Base-by-base conservation (phyloP, 2,113 vertebrate species). In the Tenrec ecaudatus region DNA sequence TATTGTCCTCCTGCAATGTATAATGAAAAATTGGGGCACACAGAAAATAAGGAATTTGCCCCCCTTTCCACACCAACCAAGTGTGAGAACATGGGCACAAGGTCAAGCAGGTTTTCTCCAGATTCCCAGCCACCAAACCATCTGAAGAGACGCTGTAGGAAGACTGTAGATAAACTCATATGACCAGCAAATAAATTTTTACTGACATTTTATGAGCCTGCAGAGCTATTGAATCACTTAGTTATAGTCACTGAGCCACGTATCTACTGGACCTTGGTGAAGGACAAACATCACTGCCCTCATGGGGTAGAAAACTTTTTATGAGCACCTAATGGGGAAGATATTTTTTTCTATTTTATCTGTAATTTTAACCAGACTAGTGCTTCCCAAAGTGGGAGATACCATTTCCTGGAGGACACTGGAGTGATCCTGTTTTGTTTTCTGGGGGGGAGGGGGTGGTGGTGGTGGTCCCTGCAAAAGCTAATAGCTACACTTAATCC, bases 221-320 rank as follows among this genome's bases (percentile, higher is more conserved):
- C 11, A 95, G 58, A 62, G 25, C 19, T 84, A 38, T 86, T 80
- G 47, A 73, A 31, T n/a, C 69, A 96, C 31, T 92, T 3, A n/a
- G 57, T 86, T 80, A 89, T 71, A 83, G 62, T 94, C 85, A 53
- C 75, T 78, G 29, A 94, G 40, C 40, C 89, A 58, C 66, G 43
- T 29, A 66, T 4, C 25, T 76, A 75, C 6, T 57, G 19, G 79
- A 80, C 1, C 36, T 33, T 88, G n/a, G 11, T 81, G 79, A 95
- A 91, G 94, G 29, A 88, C 53, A 94, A 94, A 86, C 77, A 58
- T 60, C 53, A 43, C 88, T 89, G 22, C 33, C 62, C 6, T 91
- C 38, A 19, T 81, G 69, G 10, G 86, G 43, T 76, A 27, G 60
- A 12, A 84, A 88, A 16, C 22, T 75, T 87, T 91, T 89, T 38